A percentile compares a stretch with the other conserved stretches of the same genome.
Evolutionary conservation across 2,888 invertebrate species (phyloP).

Genomic region (Drosophila setosimentum): DNA sequence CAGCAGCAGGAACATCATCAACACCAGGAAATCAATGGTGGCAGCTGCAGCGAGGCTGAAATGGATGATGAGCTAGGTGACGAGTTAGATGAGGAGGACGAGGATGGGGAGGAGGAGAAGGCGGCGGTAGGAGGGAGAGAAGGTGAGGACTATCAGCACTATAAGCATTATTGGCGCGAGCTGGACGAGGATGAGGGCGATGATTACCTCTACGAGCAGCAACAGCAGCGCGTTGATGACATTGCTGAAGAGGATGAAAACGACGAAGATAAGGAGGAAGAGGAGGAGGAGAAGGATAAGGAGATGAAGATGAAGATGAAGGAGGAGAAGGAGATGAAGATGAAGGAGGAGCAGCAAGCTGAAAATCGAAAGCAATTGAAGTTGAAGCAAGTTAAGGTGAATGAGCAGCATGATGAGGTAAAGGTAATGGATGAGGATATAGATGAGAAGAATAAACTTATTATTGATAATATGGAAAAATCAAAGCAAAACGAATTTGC

Average conservation of each 20-base stretch:
- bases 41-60: constrained; percentile 40
- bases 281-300: constrained; percentile 6
- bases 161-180: constrained; percentile 74
- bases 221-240: constrained; percentile 65
- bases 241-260: constrained; percentile 69
- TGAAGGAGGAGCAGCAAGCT: constrained; percentile 34
- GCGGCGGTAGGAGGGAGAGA: constrained; percentile 23
- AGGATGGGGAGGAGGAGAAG: constrained; percentile 28
- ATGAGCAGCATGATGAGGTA: constrained; percentile 39
- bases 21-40: constrained; percentile 11
- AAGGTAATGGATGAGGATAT: constrained; percentile 28
- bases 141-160: constrained; percentile 63
- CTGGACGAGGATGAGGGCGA: constrained; percentile 72
- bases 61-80: constrained; percentile 39
- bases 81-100: constrained; percentile 21
- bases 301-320: constrained; percentile 8
- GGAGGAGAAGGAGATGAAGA: constrained; percentile 4
- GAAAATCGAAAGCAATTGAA: constrained; percentile 64
- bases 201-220: constrained; percentile 71
- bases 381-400: constrained; percentile 42
- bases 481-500: constrained; percentile 73
- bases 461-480: constrained; percentile 65
- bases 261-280: constrained; percentile 38
- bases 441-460: constrained; percentile 54
- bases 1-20: constrained; percentile 40